Evolutionary conservation across 1,140 invertebrate species (phyloP).

Genomic region (Choristoneura fumiferana): DNA sequence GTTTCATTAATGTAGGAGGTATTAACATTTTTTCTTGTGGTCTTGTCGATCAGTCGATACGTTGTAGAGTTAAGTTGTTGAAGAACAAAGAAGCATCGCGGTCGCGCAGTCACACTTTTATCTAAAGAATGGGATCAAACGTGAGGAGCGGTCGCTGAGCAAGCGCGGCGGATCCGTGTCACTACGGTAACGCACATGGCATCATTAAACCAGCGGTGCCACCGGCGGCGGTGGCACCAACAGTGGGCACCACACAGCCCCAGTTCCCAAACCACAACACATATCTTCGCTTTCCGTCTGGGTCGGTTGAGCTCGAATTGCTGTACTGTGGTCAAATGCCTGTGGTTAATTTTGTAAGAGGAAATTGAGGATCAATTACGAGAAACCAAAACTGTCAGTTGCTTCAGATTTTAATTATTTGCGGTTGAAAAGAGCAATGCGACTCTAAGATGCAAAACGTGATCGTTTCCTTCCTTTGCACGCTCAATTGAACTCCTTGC

Average conservation of each 20-base stretch:
- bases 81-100: slow-evolving; percentile 5
- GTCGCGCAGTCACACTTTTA: background rate
- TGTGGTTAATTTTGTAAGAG: slow-evolving; percentile 9
- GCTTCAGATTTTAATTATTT: background rate
- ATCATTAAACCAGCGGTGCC: too few relatives aligned
- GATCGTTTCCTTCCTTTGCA: background rate
- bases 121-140: slow-evolving; percentile 14
- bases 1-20: too few relatives aligned
- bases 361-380: slow-evolving; percentile 1
- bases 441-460: background rate
- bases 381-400: background rate
- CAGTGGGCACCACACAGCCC: background rate
- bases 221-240: background rate
- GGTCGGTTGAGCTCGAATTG: background rate
- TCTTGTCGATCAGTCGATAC: too few relatives aligned
- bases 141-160: too few relatives aligned
- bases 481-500: background rate
- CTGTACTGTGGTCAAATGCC: background rate
- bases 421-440: background rate
- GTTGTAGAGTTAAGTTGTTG: background rate
- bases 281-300: slow-evolving; percentile 4
- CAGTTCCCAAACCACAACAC: background rate
- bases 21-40: too few relatives aligned
- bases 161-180: slow-evolving; percentile 6
- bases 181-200: background rate